These are phyloP conservation scores for Hoplostethus mediterraneus DNA, from an alignment of 2,797 vertebrate genomes.

Conservation along the genomic window DNA sequence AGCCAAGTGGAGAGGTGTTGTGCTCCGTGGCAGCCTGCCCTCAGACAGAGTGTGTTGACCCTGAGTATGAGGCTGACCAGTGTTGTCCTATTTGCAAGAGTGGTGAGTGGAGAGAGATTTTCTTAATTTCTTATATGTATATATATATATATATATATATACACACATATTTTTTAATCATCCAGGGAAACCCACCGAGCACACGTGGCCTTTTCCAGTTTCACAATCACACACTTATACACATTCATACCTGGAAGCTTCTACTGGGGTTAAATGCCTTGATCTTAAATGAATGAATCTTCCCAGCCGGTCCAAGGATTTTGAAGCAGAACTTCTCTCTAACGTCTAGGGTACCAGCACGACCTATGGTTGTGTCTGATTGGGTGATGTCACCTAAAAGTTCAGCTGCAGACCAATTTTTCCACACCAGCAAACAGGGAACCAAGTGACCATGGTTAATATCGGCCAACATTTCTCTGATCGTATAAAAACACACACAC, in stretches of 20 bases:
- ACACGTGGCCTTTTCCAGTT: background rate
- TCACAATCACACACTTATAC: background rate
- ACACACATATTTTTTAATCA: too few relatives aligned
- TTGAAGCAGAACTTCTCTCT: too few relatives aligned
- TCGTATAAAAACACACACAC: background rate
- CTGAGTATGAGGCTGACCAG: slow-evolving; percentile 96
- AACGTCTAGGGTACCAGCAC: too few relatives aligned
- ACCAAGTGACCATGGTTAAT: background rate
- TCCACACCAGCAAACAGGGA: too few relatives aligned
- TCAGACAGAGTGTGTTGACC: slow-evolving; percentile 98
- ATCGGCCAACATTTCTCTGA: background rate
- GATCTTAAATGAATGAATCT: slow-evolving; percentile 47
- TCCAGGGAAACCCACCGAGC: background rate
- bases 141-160: too few relatives aligned
- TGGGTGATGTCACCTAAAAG: background rate
- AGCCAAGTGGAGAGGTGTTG: slow-evolving; percentile 95
- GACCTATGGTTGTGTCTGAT: background rate
- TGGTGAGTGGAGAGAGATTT: slow-evolving; percentile 81
- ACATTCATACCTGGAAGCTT: background rate
- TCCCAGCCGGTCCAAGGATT: too few relatives aligned
- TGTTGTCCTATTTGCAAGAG: slow-evolving; percentile 99
- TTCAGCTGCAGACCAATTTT: background rate
- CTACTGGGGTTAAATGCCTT: slow-evolving; percentile 24
- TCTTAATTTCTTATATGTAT: background rate
- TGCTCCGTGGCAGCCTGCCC: slow-evolving; percentile 97